Evolutionary conservation across 2,888 invertebrate species (phyloP), one percentile per base, ranked within the genome.

Genomic region (Acholoe squamosa): DNA sequence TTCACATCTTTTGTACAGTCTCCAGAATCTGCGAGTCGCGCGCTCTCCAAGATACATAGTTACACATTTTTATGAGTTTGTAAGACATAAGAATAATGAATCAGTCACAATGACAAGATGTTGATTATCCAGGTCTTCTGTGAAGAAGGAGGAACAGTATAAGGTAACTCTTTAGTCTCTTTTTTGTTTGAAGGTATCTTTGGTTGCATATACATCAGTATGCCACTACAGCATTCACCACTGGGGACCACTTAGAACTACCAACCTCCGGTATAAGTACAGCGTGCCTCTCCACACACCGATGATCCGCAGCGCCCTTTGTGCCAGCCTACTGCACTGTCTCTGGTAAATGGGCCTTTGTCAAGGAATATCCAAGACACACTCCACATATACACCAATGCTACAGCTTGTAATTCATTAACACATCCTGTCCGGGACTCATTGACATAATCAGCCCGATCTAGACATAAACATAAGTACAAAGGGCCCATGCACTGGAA

Each of bases 71-170:
- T 33, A 80, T 33, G 31, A 80, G 80, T 33, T 80, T n/a, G n/a
- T 80, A 34, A 80, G 80, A 80, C 80, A 43, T 33, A 80, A 80
- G 80, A 80, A 43, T 76, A 28, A 76, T 80, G 80, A 80, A 80
- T 34, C 80, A 80, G 33, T 80, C 80, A 80, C 80, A 43, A 80
- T 80, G 80, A 80, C 31, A 80, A 80, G 80, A 80, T n/a, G 80
- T 19, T n/a, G 33, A 80, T 43, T 34, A 43, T 43, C 43, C 14
- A 76, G 19, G 31, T 19, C n/a, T n/a, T n/a, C n/a, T 1, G 76
- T 28, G 76, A 22, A 34, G 80, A 43, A 80, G 33, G 80, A n/a
- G 34, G 34, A 80, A 80, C 43, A 80, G 22, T 43, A 3, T 43
- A n/a, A n/a, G n/a, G n/a, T n/a, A n/a, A n/a, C n/a, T n/a, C n/a